These are phyloP conservation scores for Drosophila affinis DNA, from an alignment of 2,888 invertebrate species.

Conservation along the genomic window DNA sequence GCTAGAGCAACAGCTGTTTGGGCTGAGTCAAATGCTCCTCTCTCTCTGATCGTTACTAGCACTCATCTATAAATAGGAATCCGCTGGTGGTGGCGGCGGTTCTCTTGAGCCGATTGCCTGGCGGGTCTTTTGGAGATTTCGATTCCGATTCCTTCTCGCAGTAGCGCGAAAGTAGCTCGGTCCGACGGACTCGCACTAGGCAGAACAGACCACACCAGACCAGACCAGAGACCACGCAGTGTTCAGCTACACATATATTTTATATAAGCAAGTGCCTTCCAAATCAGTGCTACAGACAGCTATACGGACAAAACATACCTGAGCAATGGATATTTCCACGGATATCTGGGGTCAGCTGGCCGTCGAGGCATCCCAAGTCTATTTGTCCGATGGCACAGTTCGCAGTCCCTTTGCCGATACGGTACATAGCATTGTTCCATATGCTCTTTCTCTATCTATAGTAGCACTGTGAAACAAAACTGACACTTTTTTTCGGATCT, in stretches of 20 bases:
- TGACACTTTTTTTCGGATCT: neutral
- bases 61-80: conserved; percentile 70
- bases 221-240: conserved; percentile 37
- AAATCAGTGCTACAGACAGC: conserved; percentile 19
- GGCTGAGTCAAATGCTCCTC: conserved; percentile 31
- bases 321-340: conserved; percentile 88
- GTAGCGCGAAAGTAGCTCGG: conserved; percentile 66
- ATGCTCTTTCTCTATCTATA: neutral
- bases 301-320: conserved; percentile 31
- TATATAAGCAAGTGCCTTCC: conserved; percentile 63
- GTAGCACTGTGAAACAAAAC: neutral
- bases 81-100: conserved; percentile 26
- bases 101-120: conserved; percentile 63
- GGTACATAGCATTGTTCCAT: conserved; percentile 85
- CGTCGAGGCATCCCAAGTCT: conserved; percentile 93
- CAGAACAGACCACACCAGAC: conserved; percentile 33
- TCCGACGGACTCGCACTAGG: conserved; percentile 62
- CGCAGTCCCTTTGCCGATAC: conserved; percentile 93
- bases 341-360: conserved; percentile 96
- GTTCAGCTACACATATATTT: conserved; percentile 52
- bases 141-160: conserved; percentile 48
- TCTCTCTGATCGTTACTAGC: conserved; percentile 59
- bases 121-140: conserved; percentile 70
- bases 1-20: conserved; percentile 56
- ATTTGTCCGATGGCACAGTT: conserved; percentile 91